These are phyloP conservation scores for Philopotamus ludificatus DNA, from an alignment of 1,140 invertebrate genomes.

Conservation along the genomic window DNA sequence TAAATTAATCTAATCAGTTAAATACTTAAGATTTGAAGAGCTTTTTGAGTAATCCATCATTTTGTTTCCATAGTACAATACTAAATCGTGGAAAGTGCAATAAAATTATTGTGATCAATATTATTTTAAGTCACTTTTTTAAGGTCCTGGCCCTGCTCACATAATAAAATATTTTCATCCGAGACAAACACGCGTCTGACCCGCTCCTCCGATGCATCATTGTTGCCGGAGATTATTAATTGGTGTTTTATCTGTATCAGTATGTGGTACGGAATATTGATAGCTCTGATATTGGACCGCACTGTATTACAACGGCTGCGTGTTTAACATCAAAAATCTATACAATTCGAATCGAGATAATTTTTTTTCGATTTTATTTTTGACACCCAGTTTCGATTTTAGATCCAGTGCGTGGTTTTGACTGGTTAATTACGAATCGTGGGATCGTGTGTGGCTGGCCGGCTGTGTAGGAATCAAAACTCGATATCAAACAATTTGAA, in stretches of 20 bases:
- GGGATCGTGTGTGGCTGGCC: neutral
- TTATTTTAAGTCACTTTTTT: no score
- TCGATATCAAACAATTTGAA: constrained; percentile 27
- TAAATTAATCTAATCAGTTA: no score
- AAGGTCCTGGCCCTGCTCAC: neutral
- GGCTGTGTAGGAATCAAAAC: constrained; percentile 14
- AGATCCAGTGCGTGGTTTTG: neutral
- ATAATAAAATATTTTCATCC: constrained; percentile 16
- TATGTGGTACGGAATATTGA: constrained; percentile 34
- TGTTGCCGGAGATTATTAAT: constrained; percentile 30
- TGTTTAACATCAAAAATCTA: constrained; percentile 3
- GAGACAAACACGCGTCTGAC: constrained; percentile 10
- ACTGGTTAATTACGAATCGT: no score
- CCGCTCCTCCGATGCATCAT: constrained; percentile 21
- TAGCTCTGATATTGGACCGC: neutral
- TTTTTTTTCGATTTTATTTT: neutral
- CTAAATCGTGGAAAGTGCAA: no score
- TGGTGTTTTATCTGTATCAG: constrained; percentile 35
- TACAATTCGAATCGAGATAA: neutral
- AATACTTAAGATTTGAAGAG: no score
- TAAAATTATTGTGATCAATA: no score
- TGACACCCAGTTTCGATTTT: neutral
- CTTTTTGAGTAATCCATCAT: no score
- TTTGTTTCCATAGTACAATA: no score
- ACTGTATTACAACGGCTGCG: neutral